Evolutionary conservation across 1,140 invertebrate genomes (phyloP).

Genomic region (Aethina tumida): DNA sequence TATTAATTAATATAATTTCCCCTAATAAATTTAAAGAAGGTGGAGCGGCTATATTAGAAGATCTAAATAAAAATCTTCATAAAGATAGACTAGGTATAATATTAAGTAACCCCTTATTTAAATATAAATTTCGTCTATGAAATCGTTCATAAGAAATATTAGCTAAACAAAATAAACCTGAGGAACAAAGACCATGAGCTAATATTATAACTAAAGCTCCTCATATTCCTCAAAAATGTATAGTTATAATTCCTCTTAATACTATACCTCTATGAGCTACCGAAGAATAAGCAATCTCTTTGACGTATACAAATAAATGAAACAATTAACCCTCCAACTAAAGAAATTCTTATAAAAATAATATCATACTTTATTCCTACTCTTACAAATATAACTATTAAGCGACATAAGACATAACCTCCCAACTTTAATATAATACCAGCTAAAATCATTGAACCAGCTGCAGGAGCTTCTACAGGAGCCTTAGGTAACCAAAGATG

Average conservation of each 20-base stretch:
- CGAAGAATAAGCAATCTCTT: conserved; percentile 52
- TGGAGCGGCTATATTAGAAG: conserved; percentile 40
- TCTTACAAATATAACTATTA: conserved; percentile 37
- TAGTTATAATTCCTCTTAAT: conserved; percentile 39
- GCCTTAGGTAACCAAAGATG: conserved; percentile 63
- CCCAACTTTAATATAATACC: conserved; percentile 59
- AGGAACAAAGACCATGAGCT: conserved; percentile 53
- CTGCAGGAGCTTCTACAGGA: conserved; percentile 62
- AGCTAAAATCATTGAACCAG: conserved; percentile 60
- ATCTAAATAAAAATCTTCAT: conserved; percentile 50
- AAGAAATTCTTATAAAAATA: conserved; percentile 42
- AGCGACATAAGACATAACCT: conserved; percentile 49
- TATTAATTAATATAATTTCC: conserved; percentile 50
- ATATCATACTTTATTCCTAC: conserved; percentile 38
- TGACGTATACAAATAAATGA: conserved; percentile 51
- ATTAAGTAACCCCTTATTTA: conserved; percentile 40
- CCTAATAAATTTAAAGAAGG: conserved; percentile 40
- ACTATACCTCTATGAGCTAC: conserved; percentile 48
- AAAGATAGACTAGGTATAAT: conserved; percentile 41
- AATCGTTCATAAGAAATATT: conserved; percentile 52
- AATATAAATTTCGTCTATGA: conserved; percentile 36
- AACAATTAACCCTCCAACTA: conserved; percentile 44
- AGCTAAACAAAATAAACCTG: conserved; percentile 56
- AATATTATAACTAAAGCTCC: conserved; percentile 50
- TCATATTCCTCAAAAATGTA: conserved; percentile 37